Base-by-base conservation (phyloP, 1,140 invertebrate species). In the Achroia grisella region DNA sequence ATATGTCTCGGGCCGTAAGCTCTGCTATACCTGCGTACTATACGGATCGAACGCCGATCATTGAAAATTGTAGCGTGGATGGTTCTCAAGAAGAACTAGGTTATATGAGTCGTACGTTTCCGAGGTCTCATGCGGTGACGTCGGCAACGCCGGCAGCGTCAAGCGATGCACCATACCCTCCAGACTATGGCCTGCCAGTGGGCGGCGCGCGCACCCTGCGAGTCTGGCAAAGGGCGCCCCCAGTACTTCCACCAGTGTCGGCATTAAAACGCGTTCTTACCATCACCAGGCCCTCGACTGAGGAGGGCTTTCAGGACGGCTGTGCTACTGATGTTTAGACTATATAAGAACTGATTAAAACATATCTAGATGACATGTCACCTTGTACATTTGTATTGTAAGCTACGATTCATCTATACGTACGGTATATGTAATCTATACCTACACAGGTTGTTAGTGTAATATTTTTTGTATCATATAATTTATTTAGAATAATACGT, bases 261-360 rank as follows among this genome's bases (percentile, higher is more conserved):
- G 59, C 93, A 88, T 55, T 88, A 91, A 95, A 95, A 70, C 91
- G 93, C 39, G 94, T 92, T 8, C 88, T 94, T 1, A 91, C 89
- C 50, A 92, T 91, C 56, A 94, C 91, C 50, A 89, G 94, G 62
- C 95, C 93, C 74, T 94, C 94, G 1, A 93, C 94, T 10, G 95
- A 97, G 67, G 95, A 97, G 77, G 93, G 94, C 10, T 97, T 95
- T 66, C 95, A 96, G 73, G 95, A 97, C 86, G 94, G 94, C 49
- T 95, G 94, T 74, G 95, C 94, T 32, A 96, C 95, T 12, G 95
- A 97, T 80, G 95, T 97, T 70, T 97, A 76, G 57, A 63, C 48
- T 61, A 37, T 59, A 46, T 32, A 57, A 55, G 42, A 30, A 45
- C 48, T 59, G 62, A 52, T 62, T 58, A n/a, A n/a, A n/a, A 52